phyloP scores from a whole-genome alignment of 2,113 vertebrate species.

The Oophaga pumilio region DNA sequence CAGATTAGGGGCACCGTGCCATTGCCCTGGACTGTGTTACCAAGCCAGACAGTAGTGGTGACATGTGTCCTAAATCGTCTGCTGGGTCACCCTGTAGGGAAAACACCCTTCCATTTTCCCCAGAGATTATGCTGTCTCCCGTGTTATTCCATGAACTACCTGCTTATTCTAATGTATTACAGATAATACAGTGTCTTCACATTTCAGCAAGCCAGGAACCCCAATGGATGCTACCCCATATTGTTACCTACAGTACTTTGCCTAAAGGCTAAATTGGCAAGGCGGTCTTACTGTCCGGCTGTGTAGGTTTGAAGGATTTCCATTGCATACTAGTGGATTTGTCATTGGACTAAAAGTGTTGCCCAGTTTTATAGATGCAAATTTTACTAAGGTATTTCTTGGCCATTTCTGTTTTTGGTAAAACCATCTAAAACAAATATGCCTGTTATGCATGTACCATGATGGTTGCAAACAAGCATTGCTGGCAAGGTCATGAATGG shows the following conservation, averaged over 20 bases:
- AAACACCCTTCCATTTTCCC: constrained; percentile 17
- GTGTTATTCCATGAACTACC: not conserved
- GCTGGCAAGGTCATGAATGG: not conserved
- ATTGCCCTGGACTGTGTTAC: constrained; percentile 38
- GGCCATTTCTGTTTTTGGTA: not conserved
- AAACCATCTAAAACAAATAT: not conserved
- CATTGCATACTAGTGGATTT: not conserved
- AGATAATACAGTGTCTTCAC: not conserved
- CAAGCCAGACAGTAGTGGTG: constrained; percentile 41
- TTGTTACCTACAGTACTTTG: not conserved
- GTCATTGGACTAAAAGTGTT: not conserved
- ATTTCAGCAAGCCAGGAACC: not conserved
- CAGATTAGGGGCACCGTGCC: constrained; percentile 51
- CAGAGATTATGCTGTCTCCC: not conserved
- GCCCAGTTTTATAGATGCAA: not conserved
- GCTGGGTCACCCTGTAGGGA: constrained; percentile 42
- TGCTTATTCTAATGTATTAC: not conserved
- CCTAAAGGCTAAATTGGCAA: not conserved
- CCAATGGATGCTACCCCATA: not conserved
- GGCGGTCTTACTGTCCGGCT: not conserved
- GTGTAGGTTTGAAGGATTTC: not conserved
- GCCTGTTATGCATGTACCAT: not conserved
- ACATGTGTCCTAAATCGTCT: constrained; percentile 24
- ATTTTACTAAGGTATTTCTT: not conserved
- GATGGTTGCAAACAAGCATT: not conserved